Evolutionary conservation across 2,888 invertebrate genomes (phyloP), one percentile per base, ranked within the genome.

Genomic region (Drosophila quinaria): DNA sequence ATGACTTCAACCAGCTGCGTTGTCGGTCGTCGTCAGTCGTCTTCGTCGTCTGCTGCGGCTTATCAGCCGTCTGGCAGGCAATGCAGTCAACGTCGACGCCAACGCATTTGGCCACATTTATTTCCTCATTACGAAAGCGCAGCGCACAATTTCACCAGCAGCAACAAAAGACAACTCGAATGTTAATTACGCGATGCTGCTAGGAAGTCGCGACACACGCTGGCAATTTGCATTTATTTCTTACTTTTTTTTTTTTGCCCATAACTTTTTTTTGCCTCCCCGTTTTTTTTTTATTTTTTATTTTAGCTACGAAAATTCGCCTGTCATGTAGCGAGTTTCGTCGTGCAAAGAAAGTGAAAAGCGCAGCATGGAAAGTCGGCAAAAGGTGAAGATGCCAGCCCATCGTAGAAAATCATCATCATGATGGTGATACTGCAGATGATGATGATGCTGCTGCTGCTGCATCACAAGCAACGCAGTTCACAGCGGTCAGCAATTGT

Each of bases 261-360:
- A 47, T 52, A 44, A 41, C 37, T 65, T 37, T 54, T 62, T 55
- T 55, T 58, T 54, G 41, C 37, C 44, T 66, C 42, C 35, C 13
- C 10, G 37, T 51, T 50, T 50, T 61, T 29, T 41, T 41, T 41
- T 29, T 35, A 35, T 50, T 41, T n/a, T 44, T n/a, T 46, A 22
- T 50, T 39, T 51, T 39, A 64, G 60, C 56, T 61, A 64, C 63
- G 73, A 72, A 73, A 70, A 66, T 73, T 75, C 65, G 72, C 68
- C 59, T 67, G 79, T 76, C 75, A 78, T 73, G 81, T 62, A 76
- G 76, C 80, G 63, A 58, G 73, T 73, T 72, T 78, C 62, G 76
- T 87, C 87, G 87, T 80, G 87, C 82, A 80, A 90, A 79, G 89
- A 83, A 87, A 82, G 86, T 87, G 89, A 82, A 87, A 84, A 81